A percentile compares a stretch with the other conserved stretches of the same genome.
Evolutionary conservation across 2,797 vertebrate genomes (phyloP).

Genomic region (Rhinophrynus dorsalis): DNA sequence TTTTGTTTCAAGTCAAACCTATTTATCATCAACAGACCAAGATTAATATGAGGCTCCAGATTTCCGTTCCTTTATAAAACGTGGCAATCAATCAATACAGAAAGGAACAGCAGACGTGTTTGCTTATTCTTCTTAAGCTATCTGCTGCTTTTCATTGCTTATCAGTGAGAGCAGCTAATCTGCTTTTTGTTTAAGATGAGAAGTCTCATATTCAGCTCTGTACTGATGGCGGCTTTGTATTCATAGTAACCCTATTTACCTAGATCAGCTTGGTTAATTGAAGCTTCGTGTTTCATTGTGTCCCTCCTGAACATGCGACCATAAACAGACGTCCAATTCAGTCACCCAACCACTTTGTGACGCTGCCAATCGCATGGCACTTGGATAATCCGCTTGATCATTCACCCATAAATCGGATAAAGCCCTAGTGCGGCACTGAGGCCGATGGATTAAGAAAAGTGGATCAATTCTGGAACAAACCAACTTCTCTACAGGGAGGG

Average conservation of each 20-base stretch:
- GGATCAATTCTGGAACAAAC: no score
- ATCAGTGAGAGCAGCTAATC: slow-evolving; percentile 2
- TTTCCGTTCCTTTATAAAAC: background rate
- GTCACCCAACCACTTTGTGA: slow-evolving; percentile 39
- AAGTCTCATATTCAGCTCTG: slow-evolving; percentile 29
- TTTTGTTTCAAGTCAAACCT: no score
- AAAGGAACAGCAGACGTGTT: background rate
- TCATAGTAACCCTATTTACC: slow-evolving; percentile 52
- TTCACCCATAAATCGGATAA: no score
- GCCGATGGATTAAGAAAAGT: no score
- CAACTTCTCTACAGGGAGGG: no score
- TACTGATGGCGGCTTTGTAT: slow-evolving; percentile 31
- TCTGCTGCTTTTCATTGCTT: background rate
- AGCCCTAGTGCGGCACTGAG: no score
- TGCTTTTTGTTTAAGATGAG: slow-evolving; percentile 9
- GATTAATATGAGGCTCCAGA: no score
- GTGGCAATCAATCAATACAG: background rate
- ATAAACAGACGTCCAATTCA: slow-evolving; percentile 43
- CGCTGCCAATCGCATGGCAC: slow-evolving; percentile 35
- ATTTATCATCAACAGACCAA: no score
- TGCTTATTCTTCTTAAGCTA: background rate
- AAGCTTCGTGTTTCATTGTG: slow-evolving; percentile 51
- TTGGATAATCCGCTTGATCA: slow-evolving; percentile 32
- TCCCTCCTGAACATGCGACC: slow-evolving; percentile 34
- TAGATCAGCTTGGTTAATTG: slow-evolving; percentile 41